Conservation (phyloP, 2,888 invertebrate species). For the Hydropsyche betteni region DNA sequence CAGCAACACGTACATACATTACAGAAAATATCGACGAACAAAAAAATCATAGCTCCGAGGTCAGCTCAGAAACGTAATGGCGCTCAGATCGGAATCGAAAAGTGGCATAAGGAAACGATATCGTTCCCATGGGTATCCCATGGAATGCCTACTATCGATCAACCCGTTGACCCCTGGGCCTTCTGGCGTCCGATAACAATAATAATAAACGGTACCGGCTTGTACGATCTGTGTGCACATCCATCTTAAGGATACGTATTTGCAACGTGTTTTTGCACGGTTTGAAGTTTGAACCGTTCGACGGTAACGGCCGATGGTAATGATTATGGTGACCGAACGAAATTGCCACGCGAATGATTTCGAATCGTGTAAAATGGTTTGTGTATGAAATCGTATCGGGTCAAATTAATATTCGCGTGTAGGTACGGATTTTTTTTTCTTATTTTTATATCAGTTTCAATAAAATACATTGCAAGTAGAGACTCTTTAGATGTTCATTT, state of each 20-base stretch:
- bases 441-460: no score
- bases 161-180: constrained; percentile 35
- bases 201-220: constrained; percentile 19
- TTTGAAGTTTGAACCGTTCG: constrained; percentile 17
- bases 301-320: constrained; percentile 16
- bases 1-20: no score
- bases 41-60: no score
- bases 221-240: not conserved
- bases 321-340: not conserved
- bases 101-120: constrained; percentile 2
- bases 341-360: no score
- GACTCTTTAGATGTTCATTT: no score
- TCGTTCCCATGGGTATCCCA: constrained; percentile 9
- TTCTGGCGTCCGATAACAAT: constrained; percentile 21
- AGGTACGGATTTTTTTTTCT: no score
- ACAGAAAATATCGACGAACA: no score
- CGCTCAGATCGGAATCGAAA: not conserved
- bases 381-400: no score
- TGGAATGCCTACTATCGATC: constrained; percentile 30
- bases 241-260: constrained; percentile 1
- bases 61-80: not conserved
- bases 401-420: no score
- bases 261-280: constrained; percentile 16
- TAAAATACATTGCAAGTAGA: no score
- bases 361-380: no score